phyloP scores from a whole-genome alignment of 2,888 invertebrate species.

The Caenorhabditis sp. region DNA sequence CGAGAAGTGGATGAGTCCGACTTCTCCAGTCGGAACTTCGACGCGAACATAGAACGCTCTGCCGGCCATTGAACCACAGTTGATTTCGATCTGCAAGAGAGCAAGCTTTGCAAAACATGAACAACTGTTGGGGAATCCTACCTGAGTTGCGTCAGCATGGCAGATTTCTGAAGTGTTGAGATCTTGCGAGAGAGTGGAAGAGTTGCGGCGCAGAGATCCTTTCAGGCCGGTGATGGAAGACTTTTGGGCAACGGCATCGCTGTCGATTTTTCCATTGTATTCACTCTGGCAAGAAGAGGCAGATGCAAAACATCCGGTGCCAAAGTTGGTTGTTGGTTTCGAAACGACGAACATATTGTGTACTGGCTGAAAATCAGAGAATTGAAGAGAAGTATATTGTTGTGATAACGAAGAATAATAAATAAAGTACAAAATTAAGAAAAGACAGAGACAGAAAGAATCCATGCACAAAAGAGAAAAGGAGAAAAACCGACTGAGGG shows the following conservation, averaged over 20 bases:
- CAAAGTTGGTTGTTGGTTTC: constrained; percentile 30
- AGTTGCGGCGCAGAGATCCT: constrained; percentile 60
- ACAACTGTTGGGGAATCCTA: neutral
- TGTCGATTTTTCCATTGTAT: constrained; percentile 51
- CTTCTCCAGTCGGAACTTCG: constrained; percentile 74
- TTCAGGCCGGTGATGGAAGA: constrained; percentile 46
- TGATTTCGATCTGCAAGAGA: constrained; percentile 75
- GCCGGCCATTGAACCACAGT: constrained; percentile 64
- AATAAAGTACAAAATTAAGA: neutral
- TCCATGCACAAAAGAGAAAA: constrained; percentile 5
- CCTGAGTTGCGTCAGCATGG: constrained; percentile 56
- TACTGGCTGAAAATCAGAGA: constrained; percentile 13
- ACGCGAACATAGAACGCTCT: constrained; percentile 68
- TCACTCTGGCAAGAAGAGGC: constrained; percentile 60
- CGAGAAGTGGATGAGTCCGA: constrained; percentile 68
- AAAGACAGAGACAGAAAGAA: constrained; percentile 2
- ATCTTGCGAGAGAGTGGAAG: constrained; percentile 61
- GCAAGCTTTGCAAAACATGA: neutral
- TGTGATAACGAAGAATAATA: neutral
- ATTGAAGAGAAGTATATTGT: neutral
- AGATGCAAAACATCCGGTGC: constrained; percentile 44
- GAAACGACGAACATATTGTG: constrained; percentile 58
- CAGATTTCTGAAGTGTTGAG: constrained; percentile 44
- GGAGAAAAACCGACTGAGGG: constrained; percentile 18
- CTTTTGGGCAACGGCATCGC: constrained; percentile 44